phyloP scores from a whole-genome alignment of 2,113 vertebrate species.

The Oncorhynchus keta region DNA sequence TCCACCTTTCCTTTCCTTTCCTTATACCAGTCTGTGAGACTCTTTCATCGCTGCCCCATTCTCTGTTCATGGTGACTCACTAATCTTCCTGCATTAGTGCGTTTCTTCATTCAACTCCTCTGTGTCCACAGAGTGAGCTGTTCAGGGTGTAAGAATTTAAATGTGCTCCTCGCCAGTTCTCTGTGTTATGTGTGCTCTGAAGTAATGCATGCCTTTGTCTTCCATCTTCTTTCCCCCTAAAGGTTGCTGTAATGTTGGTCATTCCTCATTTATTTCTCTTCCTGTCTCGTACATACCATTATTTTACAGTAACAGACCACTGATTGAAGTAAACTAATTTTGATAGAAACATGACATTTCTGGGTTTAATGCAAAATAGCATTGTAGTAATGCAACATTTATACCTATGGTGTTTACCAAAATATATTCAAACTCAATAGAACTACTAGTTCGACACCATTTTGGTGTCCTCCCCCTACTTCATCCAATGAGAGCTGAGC shows the following conservation, averaged over 20 bases:
- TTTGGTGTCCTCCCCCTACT: not conserved
- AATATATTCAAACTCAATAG: not conserved
- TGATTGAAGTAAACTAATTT: not conserved
- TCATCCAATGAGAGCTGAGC: not conserved
- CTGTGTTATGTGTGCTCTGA: not conserved
- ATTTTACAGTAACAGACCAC: conserved; percentile 24
- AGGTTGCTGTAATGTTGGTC: conserved; percentile 27
- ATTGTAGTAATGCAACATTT: too few relatives aligned
- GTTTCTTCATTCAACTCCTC: conserved; percentile 3
- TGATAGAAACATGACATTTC: not conserved
- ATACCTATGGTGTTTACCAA: not conserved
- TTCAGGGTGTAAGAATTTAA: too few relatives aligned
- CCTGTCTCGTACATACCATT: not conserved
- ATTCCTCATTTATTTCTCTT: conserved; percentile 6
- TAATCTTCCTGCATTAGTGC: conserved; percentile 21
- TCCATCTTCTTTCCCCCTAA: conserved; percentile 17
- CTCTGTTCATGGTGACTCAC: conserved; percentile 32
- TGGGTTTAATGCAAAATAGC: not conserved
- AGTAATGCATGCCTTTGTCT: not conserved
- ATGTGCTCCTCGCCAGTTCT: not conserved
- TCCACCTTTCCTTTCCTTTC: conserved; percentile 9
- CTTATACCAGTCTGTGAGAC: conserved; percentile 2
- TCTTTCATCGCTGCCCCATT: conserved; percentile 37
- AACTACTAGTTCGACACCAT: not conserved
- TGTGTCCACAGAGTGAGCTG: conserved; percentile 2